Evolutionary conservation across 2,888 invertebrate genomes (phyloP), one percentile per base, ranked within the genome.

Genomic region (Synergus umbraculus): DNA sequence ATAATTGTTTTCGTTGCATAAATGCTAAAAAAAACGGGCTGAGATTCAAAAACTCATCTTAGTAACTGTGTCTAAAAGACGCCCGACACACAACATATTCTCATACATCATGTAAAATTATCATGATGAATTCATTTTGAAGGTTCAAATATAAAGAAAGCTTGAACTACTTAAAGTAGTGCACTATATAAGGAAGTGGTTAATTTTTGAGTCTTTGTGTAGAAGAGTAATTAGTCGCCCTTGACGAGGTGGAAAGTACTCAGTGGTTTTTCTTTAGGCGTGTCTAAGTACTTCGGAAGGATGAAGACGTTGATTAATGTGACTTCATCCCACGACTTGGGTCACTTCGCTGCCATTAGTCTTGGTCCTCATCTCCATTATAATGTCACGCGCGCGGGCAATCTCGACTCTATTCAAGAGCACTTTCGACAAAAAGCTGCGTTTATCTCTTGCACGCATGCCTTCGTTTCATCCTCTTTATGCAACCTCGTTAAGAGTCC

Each of bases 331-430:
- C 69, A 79, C 58, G 76, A 77, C 58, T 77, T 79, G 63, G 79
- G 79, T 79, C 77, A 79, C 78, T 73, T 58, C 63, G 77, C 66
- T 37, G 77, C 79, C 79, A 81, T 81, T 79, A 79, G 79, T 81
- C 81, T 81, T 79, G 81, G 77, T 76, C 66, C 78, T 81, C 81
- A 81, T 81, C 79, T 81, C 81, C 79, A 81, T 81, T 79, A 76
- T 76, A 76, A 76, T 76, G 76, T 76, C 76, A 76, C 76, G 76
- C 65, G 41, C 65, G 65, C 65, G 65, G 41, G 41, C 46, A 69
- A 69, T 69, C 69, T 69, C 46, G 46, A 49, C 69, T 69, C 69
- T 69, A 69, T 69, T 69, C 69, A 69, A 69, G 46, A 49, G 69
- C 69, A 69, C 69, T 69, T 69, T 69, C 49, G 69, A 69, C 69